These are phyloP conservation scores for Mactromeris polynyma DNA, from an alignment of 2,888 invertebrate genomes.

Conservation along the genomic window DNA sequence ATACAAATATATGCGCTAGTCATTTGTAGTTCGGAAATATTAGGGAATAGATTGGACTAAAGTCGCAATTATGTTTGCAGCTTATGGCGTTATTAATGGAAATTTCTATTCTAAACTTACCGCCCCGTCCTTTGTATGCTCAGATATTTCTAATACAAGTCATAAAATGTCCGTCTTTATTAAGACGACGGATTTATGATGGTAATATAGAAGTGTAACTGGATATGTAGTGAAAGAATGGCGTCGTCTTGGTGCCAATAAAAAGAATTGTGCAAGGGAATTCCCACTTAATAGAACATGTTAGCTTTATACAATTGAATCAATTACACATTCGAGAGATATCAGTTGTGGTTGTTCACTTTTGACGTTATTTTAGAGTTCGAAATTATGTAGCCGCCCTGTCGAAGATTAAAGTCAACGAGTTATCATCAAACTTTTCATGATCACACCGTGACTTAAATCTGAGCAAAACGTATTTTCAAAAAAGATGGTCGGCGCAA, in stretches of 20 bases:
- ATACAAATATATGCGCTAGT: conserved; percentile 21
- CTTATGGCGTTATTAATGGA: conserved; percentile 48
- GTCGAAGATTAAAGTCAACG: too few relatives aligned
- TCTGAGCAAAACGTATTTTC: too few relatives aligned
- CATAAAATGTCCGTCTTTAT: conserved; percentile 1
- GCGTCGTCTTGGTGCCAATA: neutral
- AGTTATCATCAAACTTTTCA: too few relatives aligned
- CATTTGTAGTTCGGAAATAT: conserved; percentile 2
- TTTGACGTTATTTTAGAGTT: too few relatives aligned
- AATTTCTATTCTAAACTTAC: conserved; percentile 44
- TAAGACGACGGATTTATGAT: conserved; percentile 1
- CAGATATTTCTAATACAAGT: neutral
- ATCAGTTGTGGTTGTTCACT: too few relatives aligned
- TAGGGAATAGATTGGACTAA: conserved; percentile 14
- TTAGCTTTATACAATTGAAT: neutral
- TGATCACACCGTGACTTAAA: too few relatives aligned
- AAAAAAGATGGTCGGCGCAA: too few relatives aligned
- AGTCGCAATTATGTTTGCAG: conserved; percentile 36
- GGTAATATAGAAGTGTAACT: neutral
- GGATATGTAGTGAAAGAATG: neutral
- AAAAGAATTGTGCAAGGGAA: neutral
- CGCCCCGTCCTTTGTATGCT: neutral
- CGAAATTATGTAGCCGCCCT: too few relatives aligned
- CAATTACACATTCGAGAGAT: neutral
- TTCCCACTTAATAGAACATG: neutral